Percentiles rank a stretch among this genome's conserved stretches.
These are phyloP conservation scores for Plectrocnemia conspersa DNA, from an alignment of 1,140 invertebrate genomes.

Conservation along the genomic window DNA sequence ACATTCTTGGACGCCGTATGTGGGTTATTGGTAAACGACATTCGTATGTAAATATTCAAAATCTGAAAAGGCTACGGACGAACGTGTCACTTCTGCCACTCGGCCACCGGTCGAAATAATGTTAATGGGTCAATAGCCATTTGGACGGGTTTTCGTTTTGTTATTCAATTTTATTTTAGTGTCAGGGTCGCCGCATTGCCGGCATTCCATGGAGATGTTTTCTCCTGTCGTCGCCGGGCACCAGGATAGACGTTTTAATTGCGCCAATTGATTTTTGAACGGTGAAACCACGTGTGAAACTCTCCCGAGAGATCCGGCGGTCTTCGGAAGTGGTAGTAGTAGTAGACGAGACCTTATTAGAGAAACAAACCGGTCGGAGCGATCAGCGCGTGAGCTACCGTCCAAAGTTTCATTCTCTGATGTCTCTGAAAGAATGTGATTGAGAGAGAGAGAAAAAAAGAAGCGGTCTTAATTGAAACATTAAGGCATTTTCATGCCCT, in stretches of 20 bases:
- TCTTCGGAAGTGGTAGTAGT: conserved; percentile 11
- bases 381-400: conserved; percentile 6
- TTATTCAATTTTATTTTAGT: conserved; percentile 11
- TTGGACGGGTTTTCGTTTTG: conserved; percentile 14
- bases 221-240: not conserved
- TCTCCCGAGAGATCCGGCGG: conserved; percentile 21
- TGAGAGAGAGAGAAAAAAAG: not conserved
- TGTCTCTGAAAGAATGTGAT: conserved; percentile 18
- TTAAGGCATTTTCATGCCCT: not conserved
- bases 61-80: no score
- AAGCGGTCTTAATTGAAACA: not conserved
- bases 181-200: conserved; percentile 8
- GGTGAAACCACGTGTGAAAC: no score
- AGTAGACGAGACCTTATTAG: conserved; percentile 15
- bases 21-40: conserved; percentile 4
- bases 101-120: conserved; percentile 16
- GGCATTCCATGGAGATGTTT: not conserved
- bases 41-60: no score
- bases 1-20: not conserved
- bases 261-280: conserved; percentile 19
- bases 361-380: conserved; percentile 17
- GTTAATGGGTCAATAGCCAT: conserved; percentile 19
- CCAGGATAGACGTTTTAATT: not conserved
- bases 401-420: conserved; percentile 5
- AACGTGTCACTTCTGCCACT: conserved; percentile 11